A percentile compares a stretch with the other conserved stretches of the same genome.
phyloP scores from a whole-genome alignment of 2,797 vertebrate genomes.

The Pangasius larnaudii region DNA sequence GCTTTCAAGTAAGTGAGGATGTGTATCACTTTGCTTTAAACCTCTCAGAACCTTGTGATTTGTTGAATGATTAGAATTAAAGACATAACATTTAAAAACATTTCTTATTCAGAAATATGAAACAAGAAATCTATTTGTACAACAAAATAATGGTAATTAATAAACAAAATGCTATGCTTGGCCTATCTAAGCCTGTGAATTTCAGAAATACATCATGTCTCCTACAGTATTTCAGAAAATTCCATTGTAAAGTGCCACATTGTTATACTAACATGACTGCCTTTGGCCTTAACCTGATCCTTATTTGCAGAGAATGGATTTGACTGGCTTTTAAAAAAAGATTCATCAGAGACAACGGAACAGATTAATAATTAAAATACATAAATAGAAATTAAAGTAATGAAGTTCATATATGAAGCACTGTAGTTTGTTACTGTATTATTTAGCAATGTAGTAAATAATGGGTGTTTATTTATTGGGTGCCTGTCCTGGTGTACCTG shows the following conservation, averaged over 20 bases:
- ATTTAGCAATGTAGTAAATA: neutral
- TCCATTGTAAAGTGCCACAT: neutral
- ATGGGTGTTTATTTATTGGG: neutral
- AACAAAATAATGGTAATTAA: too few species aligned
- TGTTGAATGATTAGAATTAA: neutral
- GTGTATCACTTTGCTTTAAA: neutral
- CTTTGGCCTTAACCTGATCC: neutral
- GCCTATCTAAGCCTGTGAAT: neutral
- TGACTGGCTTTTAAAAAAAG: neutral
- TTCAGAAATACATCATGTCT: neutral
- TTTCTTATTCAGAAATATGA: neutral
- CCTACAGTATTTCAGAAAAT: neutral
- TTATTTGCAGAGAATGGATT: neutral
- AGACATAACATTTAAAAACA: neutral
- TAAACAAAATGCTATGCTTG: neutral
- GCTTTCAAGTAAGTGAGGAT: neutral
- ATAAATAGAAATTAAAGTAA: neutral
- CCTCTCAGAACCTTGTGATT: neutral
- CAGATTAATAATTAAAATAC: neutral
- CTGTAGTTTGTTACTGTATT: neutral
- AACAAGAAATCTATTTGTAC: neutral
- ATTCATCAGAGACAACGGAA: too few species aligned
- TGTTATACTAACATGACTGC: neutral
- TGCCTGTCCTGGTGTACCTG: conserved; percentile 38
- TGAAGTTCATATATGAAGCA: neutral